These are phyloP conservation scores for Plutella xylostella DNA, from an alignment of 2,888 invertebrate species.

Conservation along the genomic window DNA sequence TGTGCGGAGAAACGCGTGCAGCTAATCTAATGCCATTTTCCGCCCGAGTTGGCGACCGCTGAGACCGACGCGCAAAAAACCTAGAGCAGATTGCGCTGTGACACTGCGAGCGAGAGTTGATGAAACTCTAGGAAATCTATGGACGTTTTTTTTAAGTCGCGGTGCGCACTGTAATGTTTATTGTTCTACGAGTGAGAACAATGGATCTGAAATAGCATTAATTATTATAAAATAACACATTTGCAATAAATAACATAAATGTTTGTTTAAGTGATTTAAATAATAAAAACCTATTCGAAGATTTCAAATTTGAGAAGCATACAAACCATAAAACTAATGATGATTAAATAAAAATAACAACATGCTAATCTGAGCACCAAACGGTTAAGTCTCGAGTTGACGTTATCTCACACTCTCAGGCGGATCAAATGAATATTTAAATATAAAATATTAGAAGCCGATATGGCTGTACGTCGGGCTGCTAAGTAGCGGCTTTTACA, in stretches of 20 bases:
- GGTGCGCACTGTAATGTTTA: neutral
- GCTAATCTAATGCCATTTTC: conserved; percentile 51
- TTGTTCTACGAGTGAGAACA: neutral
- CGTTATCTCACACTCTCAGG: conserved; percentile 37
- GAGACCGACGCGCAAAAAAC: neutral
- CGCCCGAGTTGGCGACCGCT: conserved; percentile 25
- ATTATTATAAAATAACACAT: too few relatives aligned
- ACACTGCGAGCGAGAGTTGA: conserved; percentile 1
- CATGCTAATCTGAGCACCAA: conserved; percentile 25
- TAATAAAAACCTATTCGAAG: too few relatives aligned
- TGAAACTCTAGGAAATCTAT: conserved; percentile 5
- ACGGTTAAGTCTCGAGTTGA: conserved; percentile 23
- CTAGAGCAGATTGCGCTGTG: neutral
- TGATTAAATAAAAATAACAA: conserved; percentile 20
- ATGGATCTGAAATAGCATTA: neutral
- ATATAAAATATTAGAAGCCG: neutral
- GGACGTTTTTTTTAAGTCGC: neutral
- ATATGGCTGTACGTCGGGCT: neutral
- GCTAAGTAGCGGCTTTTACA: conserved; percentile 24
- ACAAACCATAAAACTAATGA: too few relatives aligned
- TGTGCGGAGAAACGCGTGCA: conserved; percentile 44
- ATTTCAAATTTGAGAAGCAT: too few relatives aligned
- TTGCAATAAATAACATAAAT: too few relatives aligned
- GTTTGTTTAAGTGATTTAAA: too few relatives aligned
- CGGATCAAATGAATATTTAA: conserved; percentile 40